Base-by-base conservation (phyloP, 1,140 invertebrate species). In the Adelges cooleyi region DNA sequence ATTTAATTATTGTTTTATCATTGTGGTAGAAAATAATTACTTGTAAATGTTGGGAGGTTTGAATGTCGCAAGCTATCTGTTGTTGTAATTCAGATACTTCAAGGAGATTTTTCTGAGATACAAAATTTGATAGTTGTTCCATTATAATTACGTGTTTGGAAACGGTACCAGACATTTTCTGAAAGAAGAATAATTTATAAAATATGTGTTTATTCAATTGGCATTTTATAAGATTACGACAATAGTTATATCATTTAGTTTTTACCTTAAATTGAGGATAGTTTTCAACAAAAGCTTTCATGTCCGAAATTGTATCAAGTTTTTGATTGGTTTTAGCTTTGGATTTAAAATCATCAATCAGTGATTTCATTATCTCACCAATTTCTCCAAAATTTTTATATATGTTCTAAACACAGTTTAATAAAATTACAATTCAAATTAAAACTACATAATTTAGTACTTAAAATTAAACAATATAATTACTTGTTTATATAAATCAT, bases 311-410 rank as follows among this genome's bases (percentile, higher is more conserved):
- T 68, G 91, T 96, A 79, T 99, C 96, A 3, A 99, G 87, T 80
- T 98, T 98, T 73, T 98, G 91, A 69, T 92, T 88, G 71, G 89
- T 92, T 73, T 98, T 91, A 2, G 92, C 91, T 78, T 95, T 95
- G 68, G 82, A 86, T 76, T 98, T 95, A 77, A 97, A 99, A 69
- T 98, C 92, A 56, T 98, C 95, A 89, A 99, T 98, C 25, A 99
- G 77, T 44, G 87, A 82, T 77, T 98, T 98, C 67, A 99, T 96
- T 36, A 92, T 98, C 71, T 92, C 89, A 1, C 94, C 95, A 73
- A 99, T 98, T 79, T 98, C 95, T 29, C 96, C 96, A 80, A 96
- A 99, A 77, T 99, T 98, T 22, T 86, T 78, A 74, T 95, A 98
- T 75, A 96, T 82, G 77, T 98, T 98, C 84, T 92, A 75, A 59